Evolutionary conservation across 2,888 invertebrate genomes (phyloP).

Genomic region (Theretra japonica): DNA sequence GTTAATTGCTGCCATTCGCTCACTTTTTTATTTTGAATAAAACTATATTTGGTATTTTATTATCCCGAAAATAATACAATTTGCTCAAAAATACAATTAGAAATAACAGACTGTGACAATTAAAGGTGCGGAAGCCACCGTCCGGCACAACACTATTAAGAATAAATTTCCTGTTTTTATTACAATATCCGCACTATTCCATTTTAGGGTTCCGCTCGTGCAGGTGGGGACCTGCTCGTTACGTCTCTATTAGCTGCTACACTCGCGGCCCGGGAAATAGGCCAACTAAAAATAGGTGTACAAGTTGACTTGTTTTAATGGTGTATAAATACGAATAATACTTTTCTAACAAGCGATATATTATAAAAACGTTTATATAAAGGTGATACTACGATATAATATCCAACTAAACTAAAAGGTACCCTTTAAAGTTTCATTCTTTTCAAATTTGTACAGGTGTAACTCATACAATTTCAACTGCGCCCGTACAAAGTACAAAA

Average conservation of each 20-base stretch:
- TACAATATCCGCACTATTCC: conserved; percentile 53
- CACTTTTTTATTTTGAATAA: too few species aligned
- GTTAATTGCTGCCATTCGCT: too few species aligned
- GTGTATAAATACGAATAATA: neutral
- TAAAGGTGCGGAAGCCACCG: conserved; percentile 10
- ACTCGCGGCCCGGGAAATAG: conserved; percentile 31
- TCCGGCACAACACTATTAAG: conserved; percentile 50
- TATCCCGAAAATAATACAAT: too few species aligned
- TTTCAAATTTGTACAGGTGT: too few species aligned
- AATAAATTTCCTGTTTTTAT: conserved; percentile 57
- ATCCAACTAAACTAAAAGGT: too few species aligned
- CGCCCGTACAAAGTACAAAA: too few species aligned
- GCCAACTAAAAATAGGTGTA: neutral
- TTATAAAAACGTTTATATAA: too few species aligned
- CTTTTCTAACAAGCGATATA: too few species aligned
- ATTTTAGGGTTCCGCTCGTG: conserved; percentile 51
- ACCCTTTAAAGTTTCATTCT: too few species aligned
- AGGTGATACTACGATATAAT: too few species aligned
- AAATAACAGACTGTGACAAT: neutral
- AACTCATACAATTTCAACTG: too few species aligned
- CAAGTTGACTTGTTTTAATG: neutral
- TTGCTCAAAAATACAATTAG: neutral
- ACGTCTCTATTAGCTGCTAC: conserved; percentile 46
- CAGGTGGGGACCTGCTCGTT: conserved; percentile 49
- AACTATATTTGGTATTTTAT: too few species aligned